These are phyloP conservation scores for Laticauda colubrina DNA, from an alignment of 2,113 vertebrate species.

Conservation along the genomic window DNA sequence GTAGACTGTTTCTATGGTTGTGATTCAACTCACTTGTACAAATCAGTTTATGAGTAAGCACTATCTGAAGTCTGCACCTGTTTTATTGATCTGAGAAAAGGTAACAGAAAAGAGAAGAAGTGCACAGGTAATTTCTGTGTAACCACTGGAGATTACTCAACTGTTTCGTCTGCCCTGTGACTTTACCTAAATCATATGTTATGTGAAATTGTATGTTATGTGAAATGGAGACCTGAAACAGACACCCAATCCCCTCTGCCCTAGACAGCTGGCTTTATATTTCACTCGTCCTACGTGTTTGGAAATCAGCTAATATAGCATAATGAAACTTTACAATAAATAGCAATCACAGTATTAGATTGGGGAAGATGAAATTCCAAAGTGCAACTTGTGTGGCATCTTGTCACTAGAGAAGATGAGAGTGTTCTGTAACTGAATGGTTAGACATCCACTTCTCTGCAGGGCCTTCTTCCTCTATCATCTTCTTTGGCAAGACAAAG, in stretches of 20 bases:
- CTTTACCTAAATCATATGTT: background rate
- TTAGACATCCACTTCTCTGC: background rate
- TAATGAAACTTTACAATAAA: conserved; percentile 7
- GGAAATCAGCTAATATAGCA: background rate
- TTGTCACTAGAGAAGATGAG: background rate
- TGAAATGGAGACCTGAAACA: background rate
- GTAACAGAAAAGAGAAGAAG: background rate
- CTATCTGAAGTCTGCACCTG: background rate
- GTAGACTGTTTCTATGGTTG: background rate
- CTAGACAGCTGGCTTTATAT: background rate
- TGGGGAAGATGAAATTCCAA: background rate
- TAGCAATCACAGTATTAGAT: background rate
- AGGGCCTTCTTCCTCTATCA: background rate
- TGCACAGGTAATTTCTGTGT: background rate
- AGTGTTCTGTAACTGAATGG: conserved; percentile 12
- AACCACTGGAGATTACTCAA: background rate
- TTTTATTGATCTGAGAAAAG: background rate
- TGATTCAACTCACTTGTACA: background rate
- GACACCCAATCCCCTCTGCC: background rate
- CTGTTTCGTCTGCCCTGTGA: background rate
- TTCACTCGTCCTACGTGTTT: background rate
- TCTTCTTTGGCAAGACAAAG: conserved; percentile 5
- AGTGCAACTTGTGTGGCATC: background rate
- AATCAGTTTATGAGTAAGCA: background rate
- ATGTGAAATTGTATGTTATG: background rate